Evolutionary conservation across 2,888 invertebrate species (phyloP).

Genomic region (Pristionchus arcanus): DNA sequence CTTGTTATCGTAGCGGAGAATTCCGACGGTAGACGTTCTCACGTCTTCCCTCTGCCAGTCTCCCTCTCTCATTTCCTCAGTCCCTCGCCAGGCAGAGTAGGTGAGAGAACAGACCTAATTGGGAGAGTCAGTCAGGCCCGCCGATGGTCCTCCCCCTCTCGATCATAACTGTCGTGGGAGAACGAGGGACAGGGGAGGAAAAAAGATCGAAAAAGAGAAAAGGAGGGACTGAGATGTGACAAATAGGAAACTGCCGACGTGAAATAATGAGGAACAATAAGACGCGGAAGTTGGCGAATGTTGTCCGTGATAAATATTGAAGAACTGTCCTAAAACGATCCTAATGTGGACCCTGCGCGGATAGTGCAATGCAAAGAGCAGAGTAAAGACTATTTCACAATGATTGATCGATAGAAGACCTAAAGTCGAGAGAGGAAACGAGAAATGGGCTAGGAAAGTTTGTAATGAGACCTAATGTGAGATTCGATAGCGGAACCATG

Average conservation of each 20-base stretch:
- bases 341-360: no score
- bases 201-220: not conserved
- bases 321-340: no score
- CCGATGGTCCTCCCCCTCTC: not conserved
- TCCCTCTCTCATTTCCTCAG: no score
- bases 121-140: no score
- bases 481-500: not conserved
- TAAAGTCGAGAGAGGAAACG: not conserved
- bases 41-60: no score
- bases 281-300: not conserved
- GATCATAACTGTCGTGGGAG: not conserved
- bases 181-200: not conserved
- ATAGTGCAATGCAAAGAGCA: not conserved
- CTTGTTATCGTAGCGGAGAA: no score
- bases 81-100: no score
- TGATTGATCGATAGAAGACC: not conserved
- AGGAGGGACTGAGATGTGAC: not conserved
- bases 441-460: no score
- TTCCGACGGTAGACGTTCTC: no score
- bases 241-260: not conserved
- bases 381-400: not conserved
- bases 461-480: not conserved
- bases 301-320: not conserved
- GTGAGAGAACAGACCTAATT: no score
- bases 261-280: not conserved